Evolutionary conservation across 2,113 vertebrate species (phyloP).

Genomic region (Dipodomys merriami): DNA sequence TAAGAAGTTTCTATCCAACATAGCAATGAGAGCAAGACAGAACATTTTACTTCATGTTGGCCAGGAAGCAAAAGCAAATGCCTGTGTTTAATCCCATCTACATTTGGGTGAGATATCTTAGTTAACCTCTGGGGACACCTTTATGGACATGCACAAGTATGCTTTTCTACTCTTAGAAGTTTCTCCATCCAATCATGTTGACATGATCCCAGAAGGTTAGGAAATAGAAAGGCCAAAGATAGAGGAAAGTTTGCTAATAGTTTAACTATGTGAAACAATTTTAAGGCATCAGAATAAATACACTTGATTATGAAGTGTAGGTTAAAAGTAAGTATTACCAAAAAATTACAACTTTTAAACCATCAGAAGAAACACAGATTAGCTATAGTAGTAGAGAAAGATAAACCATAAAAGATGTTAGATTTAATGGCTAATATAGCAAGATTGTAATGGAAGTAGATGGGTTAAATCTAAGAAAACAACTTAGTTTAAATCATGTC

Average conservation of each 20-base stretch:
- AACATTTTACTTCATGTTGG: background rate
- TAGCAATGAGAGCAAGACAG: background rate
- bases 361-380: background rate
- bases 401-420: background rate
- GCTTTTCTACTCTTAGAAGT: background rate
- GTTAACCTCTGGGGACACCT: background rate
- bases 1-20: background rate
- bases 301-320: background rate
- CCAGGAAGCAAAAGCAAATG: background rate
- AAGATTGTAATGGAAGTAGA: background rate
- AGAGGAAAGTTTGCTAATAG: background rate
- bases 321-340: background rate
- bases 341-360: background rate
- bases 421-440: background rate
- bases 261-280: slow-evolving; percentile 15
- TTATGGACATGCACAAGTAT: background rate
- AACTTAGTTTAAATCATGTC: too few relatives aligned
- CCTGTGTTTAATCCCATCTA: background rate
- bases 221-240: background rate
- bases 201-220: background rate
- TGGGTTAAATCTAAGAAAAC: background rate
- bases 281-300: slow-evolving; percentile 5
- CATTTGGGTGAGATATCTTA: background rate
- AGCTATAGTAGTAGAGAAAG: background rate
- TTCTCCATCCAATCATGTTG: background rate